Conservation (phyloP, 2,888 invertebrate genomes). For the Cosmia trapezina region DNA sequence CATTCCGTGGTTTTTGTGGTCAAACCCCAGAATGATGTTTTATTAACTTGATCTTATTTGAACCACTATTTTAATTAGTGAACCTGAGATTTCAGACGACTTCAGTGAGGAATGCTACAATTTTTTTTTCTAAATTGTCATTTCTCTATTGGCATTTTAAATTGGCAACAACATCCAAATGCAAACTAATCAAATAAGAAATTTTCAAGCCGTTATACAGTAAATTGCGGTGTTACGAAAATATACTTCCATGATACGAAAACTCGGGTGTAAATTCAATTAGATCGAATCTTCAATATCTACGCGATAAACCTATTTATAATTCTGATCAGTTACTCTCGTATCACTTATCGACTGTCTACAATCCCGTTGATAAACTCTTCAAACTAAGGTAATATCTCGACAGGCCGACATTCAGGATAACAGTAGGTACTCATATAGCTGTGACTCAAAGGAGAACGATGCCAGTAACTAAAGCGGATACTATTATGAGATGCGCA, state of each 20-base stretch:
- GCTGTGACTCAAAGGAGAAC: slow-evolving; percentile 49
- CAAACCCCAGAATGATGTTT: not conserved
- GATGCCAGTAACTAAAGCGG: slow-evolving; percentile 51
- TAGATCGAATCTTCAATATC: not conserved
- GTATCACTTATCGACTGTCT: slow-evolving; percentile 17
- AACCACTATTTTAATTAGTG: not conserved
- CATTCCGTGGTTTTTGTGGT: not conserved
- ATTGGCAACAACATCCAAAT: not conserved
- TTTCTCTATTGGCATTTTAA: too few species aligned
- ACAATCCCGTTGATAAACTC: slow-evolving; percentile 21
- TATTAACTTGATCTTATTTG: not conserved
- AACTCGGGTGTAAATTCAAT: not conserved
- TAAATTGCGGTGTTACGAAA: not conserved
- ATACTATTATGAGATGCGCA: slow-evolving; percentile 56
- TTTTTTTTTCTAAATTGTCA: not conserved
- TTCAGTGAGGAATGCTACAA: not conserved
- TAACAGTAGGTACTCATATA: slow-evolving; percentile 19
- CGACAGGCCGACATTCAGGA: slow-evolving; percentile 35
- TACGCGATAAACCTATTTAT: not conserved
- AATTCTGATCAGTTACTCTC: not conserved
- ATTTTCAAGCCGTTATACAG: not conserved
- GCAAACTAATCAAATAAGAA: not conserved
- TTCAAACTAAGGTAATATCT: slow-evolving; percentile 27
- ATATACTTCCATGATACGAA: not conserved
- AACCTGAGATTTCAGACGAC: not conserved